Percentiles rank a stretch among this genome's conserved stretches.
phyloP scores from a whole-genome alignment of 2,888 invertebrate species.

The Xestia c-nigrum region DNA sequence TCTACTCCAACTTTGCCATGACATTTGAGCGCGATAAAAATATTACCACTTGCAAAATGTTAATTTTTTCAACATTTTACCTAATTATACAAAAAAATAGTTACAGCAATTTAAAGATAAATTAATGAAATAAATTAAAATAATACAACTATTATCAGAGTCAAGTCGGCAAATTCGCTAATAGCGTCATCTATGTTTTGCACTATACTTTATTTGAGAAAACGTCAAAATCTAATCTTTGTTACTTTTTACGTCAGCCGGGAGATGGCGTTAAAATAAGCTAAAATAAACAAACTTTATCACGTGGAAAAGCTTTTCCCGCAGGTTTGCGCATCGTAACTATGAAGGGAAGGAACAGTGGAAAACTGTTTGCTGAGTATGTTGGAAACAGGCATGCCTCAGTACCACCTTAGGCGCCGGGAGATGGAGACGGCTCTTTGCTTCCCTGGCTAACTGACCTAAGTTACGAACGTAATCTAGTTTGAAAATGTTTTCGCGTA shows the following conservation, averaged over 20 bases:
- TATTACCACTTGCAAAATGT: background rate
- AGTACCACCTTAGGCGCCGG: conserved; percentile 83
- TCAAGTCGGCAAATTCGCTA: rapidly evolving
- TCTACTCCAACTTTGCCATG: conserved; percentile 41
- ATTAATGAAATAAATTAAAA: background rate
- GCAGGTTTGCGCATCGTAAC: conserved; percentile 84
- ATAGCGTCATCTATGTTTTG: conserved; percentile 38
- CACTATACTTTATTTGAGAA: rapidly evolving
- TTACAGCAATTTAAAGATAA: rapidly evolving
- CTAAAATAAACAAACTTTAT: conserved; percentile 66
- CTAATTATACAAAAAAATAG: background rate
- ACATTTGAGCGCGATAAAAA: conserved; percentile 28
- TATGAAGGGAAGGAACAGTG: conserved; percentile 80
- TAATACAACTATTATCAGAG: too few relatives aligned
- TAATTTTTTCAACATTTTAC: background rate
- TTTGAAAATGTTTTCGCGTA: conserved; percentile 59
- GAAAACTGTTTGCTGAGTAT: conserved; percentile 81
- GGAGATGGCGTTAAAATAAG: conserved; percentile 73
- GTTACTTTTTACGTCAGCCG: conserved; percentile 49
- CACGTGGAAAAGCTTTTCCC: conserved; percentile 82
- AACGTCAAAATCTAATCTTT: background rate
- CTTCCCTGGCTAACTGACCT: conserved; percentile 56
- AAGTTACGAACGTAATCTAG: conserved; percentile 80
- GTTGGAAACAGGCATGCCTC: conserved; percentile 74
- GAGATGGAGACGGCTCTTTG: conserved; percentile 69